Evolutionary conservation across 2,888 invertebrate species (phyloP).

Genomic region (Geotrupes spiniger): DNA sequence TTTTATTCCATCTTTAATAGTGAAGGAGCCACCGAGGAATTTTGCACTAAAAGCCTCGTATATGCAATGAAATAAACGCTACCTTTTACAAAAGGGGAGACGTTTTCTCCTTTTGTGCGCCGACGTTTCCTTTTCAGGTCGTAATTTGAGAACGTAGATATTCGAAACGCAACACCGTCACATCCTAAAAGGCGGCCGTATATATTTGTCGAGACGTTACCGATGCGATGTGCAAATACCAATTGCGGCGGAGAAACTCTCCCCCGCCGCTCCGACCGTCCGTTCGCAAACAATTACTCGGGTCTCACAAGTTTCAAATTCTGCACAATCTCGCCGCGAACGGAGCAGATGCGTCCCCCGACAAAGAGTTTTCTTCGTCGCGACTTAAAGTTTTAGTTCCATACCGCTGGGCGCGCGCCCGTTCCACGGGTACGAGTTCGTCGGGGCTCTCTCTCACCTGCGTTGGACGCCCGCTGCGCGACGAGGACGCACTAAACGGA

Average conservation of each 20-base stretch:
- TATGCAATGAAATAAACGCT: no score
- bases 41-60: no score
- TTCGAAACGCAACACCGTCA: no score
- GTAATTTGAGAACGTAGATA: no score
- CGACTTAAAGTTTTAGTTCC: slow-evolving; percentile 21
- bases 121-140: no score
- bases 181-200: no score
- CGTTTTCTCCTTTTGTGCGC: no score
- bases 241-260: slow-evolving; percentile 29
- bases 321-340: slow-evolving; percentile 31
- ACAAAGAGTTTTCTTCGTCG: slow-evolving; percentile 23
- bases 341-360: slow-evolving; percentile 32
- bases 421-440: no score
- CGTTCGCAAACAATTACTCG: slow-evolving; percentile 36
- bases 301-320: slow-evolving; percentile 28
- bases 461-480: neutral
- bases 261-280: slow-evolving; percentile 34
- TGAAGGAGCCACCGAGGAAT: no score
- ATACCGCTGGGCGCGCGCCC: neutral
- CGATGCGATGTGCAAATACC: neutral
- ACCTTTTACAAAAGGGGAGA: no score
- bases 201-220: no score
- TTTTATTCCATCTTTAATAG: no score
- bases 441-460: neutral
- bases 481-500: neutral